A percentile compares a stretch with the other conserved stretches of the same genome.
phyloP scores from a whole-genome alignment of 2,888 invertebrate species.

The Orthonevra nobilis region DNA sequence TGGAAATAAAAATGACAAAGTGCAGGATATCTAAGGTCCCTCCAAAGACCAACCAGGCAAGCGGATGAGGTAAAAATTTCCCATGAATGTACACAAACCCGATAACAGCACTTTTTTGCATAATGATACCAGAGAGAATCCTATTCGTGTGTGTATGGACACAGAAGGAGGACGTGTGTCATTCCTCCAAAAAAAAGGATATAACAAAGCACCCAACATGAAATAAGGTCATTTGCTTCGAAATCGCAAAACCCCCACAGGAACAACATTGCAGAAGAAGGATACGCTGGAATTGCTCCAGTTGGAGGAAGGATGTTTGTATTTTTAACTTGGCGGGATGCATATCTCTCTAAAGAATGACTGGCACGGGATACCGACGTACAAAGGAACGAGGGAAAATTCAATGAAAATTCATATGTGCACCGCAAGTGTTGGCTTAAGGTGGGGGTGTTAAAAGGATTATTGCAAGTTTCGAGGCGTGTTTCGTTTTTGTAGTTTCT shows the following conservation, averaged over 20 bases:
- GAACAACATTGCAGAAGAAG: not conserved
- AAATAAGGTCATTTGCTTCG: slow-evolving; percentile 36
- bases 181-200: not conserved
- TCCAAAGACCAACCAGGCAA: slow-evolving; percentile 1
- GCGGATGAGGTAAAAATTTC: slow-evolving; percentile 17
- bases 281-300: too few relatives aligned
- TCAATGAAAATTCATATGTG: slow-evolving; percentile 18
- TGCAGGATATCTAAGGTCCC: not conserved
- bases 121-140: slow-evolving; percentile 22
- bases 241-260: not conserved
- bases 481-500: slow-evolving; percentile 1
- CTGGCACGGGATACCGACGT: not conserved
- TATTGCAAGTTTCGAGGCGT: slow-evolving; percentile 39
- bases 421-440: not conserved
- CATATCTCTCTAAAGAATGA: not conserved
- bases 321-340: too few relatives aligned
- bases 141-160: slow-evolving; percentile 7
- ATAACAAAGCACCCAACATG: slow-evolving; percentile 23
- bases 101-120: too few relatives aligned
- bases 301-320: too few relatives aligned
- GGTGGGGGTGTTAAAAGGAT: slow-evolving; percentile 33
- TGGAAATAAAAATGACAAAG: slow-evolving; percentile 6
- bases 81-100: slow-evolving; percentile 8
- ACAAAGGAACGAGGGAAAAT: not conserved
- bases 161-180: not conserved